Evolutionary conservation across 2,113 vertebrate species (phyloP).

Genomic region (Dissostichus mawsoni): DNA sequence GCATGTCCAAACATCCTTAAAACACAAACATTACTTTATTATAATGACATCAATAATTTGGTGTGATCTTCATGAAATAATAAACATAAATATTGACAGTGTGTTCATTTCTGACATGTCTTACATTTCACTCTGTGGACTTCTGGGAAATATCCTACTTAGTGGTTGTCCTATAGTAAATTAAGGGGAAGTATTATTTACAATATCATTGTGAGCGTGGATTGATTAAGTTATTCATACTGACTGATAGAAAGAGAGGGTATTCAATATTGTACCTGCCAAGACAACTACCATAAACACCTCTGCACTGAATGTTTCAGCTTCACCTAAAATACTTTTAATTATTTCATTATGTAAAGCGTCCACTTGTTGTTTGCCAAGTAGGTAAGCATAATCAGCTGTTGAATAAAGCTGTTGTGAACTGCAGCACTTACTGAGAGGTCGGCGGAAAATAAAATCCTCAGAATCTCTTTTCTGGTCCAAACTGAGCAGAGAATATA

Average conservation of each 20-base stretch:
- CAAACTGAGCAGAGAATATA: conserved; percentile 73
- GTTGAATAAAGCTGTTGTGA: conserved; percentile 32
- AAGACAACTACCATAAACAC: neutral
- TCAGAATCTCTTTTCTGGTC: conserved; percentile 77
- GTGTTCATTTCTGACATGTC: neutral
- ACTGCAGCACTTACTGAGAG: conserved; percentile 74
- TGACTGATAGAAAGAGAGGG: neutral
- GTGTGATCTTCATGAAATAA: neutral
- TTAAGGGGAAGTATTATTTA: neutral
- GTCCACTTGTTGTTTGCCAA: neutral
- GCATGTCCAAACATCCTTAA: conserved; percentile 80
- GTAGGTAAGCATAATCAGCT: conserved; percentile 16
- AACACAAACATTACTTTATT: neutral
- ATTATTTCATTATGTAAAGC: neutral
- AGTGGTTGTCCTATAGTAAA: neutral
- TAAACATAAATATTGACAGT: neutral
- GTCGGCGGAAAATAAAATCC: conserved; percentile 77
- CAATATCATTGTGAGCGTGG: neutral
- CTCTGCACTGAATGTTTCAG: neutral
- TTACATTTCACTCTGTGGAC: neutral
- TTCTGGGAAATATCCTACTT: neutral
- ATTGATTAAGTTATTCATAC: neutral
- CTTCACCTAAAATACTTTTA: conserved; percentile 9
- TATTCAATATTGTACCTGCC: neutral
- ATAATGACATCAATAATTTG: neutral